Evolutionary conservation across 2,888 invertebrate species (phyloP).

Genomic region (Coecobrya sp.): DNA sequence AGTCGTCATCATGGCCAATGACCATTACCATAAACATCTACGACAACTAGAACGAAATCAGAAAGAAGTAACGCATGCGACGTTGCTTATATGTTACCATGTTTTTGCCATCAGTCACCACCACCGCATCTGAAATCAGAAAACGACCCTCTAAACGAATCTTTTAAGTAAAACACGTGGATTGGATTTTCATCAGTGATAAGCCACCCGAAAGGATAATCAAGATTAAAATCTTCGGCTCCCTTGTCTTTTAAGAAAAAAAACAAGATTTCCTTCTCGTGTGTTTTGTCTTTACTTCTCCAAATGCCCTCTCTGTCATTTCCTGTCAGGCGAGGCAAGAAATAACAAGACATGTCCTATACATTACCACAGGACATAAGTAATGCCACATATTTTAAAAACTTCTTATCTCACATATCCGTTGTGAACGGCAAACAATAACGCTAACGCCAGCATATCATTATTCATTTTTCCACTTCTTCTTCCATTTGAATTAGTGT

Average conservation of each 20-base stretch:
- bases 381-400: background rate
- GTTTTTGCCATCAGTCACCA: conserved; percentile 5
- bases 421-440: background rate
- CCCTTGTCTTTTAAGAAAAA: background rate
- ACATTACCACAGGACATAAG: background rate
- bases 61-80: background rate
- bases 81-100: background rate
- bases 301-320: conserved; percentile 10
- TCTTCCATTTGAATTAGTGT: conserved; percentile 80
- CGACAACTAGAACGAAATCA: background rate
- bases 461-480: conserved; percentile 34
- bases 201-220: conserved; percentile 17
- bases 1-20: conserved; percentile 58
- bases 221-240: conserved; percentile 9
- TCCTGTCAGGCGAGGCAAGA: conserved; percentile 43
- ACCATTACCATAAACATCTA: conserved; percentile 54
- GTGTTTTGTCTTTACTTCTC: background rate
- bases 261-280: conserved; percentile 72
- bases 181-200: conserved; percentile 14
- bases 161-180: conserved; percentile 52
- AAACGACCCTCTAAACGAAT: background rate
- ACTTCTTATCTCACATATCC: conserved; percentile 1
- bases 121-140: background rate
- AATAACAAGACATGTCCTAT: background rate
- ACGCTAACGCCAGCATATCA: conserved; percentile 32